Evolutionary conservation across 1,140 invertebrate species (phyloP), one percentile per base, ranked within the genome.

Genomic region (Saccostrea glomerata): DNA sequence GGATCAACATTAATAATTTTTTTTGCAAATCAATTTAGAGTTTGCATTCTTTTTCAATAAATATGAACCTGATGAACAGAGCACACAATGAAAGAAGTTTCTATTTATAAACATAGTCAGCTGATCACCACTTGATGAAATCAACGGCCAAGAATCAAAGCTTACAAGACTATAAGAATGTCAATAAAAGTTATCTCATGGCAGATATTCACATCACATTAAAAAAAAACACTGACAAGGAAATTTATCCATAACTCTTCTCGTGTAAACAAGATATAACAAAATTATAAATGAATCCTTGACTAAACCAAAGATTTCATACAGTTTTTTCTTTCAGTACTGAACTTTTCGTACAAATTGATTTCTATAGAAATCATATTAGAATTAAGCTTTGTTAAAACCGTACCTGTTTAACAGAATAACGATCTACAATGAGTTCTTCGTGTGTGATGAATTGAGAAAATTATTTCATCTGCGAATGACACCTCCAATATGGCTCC

Each of bases 401-500:
- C 58, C 17, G n/a, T 63, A 63, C 58, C 58, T 63, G n/a, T n/a
- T n/a, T 20, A 63, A 20, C n/a, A 63, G 15, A n/a, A 63, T 17
- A 63, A n/a, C 25, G 70, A 77, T 77, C 70, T 40, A 25, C 11
- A 77, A 77, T 30, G 23, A 77, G 25, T 77, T 36, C 11, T 30
- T 77, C 11, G 70, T 30, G 17, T n/a, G 58, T 77, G 70, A 30
- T 30, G 23, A 77, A 23, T 66, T 20, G 6, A 23, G 23, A 66
- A 66, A 66, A 66, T 66, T 23, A 66, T 23, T 77, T 77, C 70
- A 77, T 77, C 70, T 77, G 15, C 30, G 70, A 77, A 63, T 63
- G 70, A 77, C 70, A 77, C 88, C 90, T 88, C 84, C 91, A 92
- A 92, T 88, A 92, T 92, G 92, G 92, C 92, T 90, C 60, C 86